Conservation (phyloP, 2,797 vertebrate species). For the Enteromius anoplus region DNA sequence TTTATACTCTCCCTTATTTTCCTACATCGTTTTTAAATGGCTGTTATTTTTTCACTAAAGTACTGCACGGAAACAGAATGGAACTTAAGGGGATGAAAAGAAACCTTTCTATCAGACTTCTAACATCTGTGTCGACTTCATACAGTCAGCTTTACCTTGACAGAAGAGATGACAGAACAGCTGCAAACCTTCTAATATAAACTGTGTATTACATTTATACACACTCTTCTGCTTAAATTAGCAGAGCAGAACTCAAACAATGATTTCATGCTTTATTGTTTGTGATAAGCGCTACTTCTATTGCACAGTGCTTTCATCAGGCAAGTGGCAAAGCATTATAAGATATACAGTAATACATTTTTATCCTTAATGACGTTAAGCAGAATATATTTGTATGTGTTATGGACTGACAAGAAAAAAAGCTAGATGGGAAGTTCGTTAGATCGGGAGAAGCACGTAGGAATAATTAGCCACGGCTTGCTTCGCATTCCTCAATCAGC, state of each 20-base stretch:
- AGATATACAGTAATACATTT: neutral
- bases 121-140: neutral
- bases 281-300: neutral
- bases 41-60: conserved; percentile 45
- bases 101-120: neutral
- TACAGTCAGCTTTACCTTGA: conserved; percentile 6
- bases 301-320: neutral
- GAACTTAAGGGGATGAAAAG: conserved; percentile 27
- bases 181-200: conserved; percentile 12
- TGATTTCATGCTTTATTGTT: conserved; percentile 1
- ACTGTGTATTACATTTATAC: conserved; percentile 1
- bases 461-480: too few relatives aligned
- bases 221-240: conserved; percentile 14
- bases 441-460: too few relatives aligned
- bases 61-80: conserved; percentile 28
- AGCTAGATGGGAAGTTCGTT: neutral
- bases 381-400: neutral
- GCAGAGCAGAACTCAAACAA: neutral
- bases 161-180: conserved; percentile 18
- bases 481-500: too few relatives aligned
- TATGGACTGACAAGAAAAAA: neutral
- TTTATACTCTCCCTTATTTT: conserved; percentile 48
- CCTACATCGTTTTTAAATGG: conserved; percentile 49
- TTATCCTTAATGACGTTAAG: neutral
- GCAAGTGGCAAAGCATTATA: neutral